Conservation (phyloP, 2,888 invertebrate genomes). For the Chaitophorus viminalis region DNA sequence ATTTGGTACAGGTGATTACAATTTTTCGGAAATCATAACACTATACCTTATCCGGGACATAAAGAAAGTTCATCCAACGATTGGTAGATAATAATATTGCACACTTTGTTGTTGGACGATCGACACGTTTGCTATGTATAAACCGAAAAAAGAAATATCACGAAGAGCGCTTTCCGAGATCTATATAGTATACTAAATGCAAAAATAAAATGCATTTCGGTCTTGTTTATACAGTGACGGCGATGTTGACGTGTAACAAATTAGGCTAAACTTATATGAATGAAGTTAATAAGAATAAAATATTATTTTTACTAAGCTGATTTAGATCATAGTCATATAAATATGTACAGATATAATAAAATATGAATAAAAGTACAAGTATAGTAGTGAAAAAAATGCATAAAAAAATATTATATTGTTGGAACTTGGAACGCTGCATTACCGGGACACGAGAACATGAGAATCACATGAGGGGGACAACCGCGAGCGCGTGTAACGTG, state of each 20-base stretch:
- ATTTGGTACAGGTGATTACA: background rate
- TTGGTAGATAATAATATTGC: too few relatives aligned
- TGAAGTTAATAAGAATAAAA: background rate
- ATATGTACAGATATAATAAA: background rate
- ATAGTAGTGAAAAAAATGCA: background rate
- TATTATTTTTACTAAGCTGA: background rate
- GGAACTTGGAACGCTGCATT: conserved; percentile 16
- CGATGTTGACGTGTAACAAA: too few relatives aligned
- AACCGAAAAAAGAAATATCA: too few relatives aligned
- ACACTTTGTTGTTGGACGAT: too few relatives aligned
- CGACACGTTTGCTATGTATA: too few relatives aligned
- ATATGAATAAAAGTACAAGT: background rate
- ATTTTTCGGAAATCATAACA: background rate
- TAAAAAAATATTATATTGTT: background rate
- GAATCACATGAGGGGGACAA: too few relatives aligned
- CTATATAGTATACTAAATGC: too few relatives aligned
- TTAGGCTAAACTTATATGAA: background rate
- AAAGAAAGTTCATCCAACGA: too few relatives aligned
- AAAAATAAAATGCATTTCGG: too few relatives aligned
- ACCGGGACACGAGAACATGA: background rate
- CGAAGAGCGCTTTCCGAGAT: too few relatives aligned
- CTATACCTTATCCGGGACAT: too few relatives aligned
- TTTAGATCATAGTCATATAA: background rate
- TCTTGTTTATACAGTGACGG: too few relatives aligned
- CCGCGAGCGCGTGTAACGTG: background rate